These are phyloP conservation scores for Perithous albicinctus DNA, from an alignment of 2,888 invertebrate species.

Conservation along the genomic window DNA sequence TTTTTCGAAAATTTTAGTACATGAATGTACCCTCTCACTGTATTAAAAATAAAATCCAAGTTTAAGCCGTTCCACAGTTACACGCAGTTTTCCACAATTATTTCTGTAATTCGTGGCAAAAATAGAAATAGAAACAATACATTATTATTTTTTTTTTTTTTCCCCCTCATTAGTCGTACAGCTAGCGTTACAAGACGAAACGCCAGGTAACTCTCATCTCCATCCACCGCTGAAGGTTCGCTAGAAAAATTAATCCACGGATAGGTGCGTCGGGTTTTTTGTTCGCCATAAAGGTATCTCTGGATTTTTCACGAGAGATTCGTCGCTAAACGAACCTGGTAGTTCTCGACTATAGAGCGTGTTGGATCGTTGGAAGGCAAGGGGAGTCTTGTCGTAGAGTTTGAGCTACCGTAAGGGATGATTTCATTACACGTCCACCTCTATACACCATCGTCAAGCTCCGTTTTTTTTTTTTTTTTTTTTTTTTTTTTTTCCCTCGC, in stretches of 20 bases:
- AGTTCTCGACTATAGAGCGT: background rate
- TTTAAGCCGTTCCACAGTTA: no score
- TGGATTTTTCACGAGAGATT: constrained; percentile 52
- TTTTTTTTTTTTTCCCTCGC: constrained; percentile 26
- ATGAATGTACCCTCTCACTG: no score
- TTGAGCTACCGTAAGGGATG: constrained; percentile 44
- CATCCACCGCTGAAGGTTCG: background rate
- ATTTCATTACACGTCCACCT: constrained; percentile 46
- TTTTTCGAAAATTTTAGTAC: no score
- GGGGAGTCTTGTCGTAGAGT: background rate
- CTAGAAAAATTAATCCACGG: constrained; percentile 68
- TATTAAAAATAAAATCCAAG: no score
- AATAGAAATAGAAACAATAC: constrained; percentile 63
- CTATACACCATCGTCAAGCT: constrained; percentile 6
- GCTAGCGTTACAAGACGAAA: background rate
- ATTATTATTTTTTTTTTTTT: constrained; percentile 23
- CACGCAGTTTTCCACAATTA: constrained; percentile 15
- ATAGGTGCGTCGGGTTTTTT: constrained; percentile 43
- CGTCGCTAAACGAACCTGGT: constrained; percentile 24
- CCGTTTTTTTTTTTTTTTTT: no score
- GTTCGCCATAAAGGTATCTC: constrained; percentile 65
- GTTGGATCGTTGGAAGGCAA: background rate
- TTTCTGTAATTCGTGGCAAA: constrained; percentile 64
- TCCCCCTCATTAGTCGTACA: background rate
- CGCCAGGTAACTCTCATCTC: background rate